Conservation (phyloP, 2,888 invertebrate genomes). For the Zygaena filipendulae region DNA sequence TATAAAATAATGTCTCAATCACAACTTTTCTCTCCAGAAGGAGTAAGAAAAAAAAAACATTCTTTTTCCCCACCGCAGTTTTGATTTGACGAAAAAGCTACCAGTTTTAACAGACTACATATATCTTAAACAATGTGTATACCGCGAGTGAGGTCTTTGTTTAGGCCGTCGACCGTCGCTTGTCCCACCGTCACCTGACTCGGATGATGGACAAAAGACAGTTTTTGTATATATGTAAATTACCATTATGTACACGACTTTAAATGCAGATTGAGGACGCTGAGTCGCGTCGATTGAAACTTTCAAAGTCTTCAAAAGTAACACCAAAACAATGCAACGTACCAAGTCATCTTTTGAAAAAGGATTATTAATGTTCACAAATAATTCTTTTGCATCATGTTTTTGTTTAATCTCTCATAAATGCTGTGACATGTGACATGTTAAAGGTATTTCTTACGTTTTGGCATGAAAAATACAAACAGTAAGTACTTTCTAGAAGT, state of each 20-base stretch:
- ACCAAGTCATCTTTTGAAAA: constrained; percentile 24
- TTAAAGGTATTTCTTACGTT: constrained; percentile 4
- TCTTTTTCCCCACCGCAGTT: too few relatives aligned
- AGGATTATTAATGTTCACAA: constrained; percentile 33
- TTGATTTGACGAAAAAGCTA: too few relatives aligned
- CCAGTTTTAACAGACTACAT: too few relatives aligned
- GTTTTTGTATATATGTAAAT: constrained; percentile 58
- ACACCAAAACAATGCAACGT: constrained; percentile 24
- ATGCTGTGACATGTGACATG: constrained; percentile 24
- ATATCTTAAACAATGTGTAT: too few relatives aligned
- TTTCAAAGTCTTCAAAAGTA: constrained; percentile 37
- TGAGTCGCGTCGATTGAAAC: constrained; percentile 31
- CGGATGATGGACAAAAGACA: constrained; percentile 40
- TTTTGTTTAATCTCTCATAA: constrained; percentile 9
- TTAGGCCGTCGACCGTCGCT: constrained; percentile 48
- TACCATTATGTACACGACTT: constrained; percentile 43
- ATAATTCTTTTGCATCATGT: constrained; percentile 10
- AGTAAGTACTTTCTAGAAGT: too few relatives aligned
- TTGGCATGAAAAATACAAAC: too few relatives aligned
- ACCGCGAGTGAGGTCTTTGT: constrained; percentile 24
- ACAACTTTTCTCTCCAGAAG: too few relatives aligned
- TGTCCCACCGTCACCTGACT: constrained; percentile 43
- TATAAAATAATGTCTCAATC: too few relatives aligned
- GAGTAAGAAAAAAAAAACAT: too few relatives aligned
- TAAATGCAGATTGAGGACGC: constrained; percentile 52